Evolutionary conservation across 2,113 vertebrate species (phyloP).

Genomic region (Maccullochella peelii): DNA sequence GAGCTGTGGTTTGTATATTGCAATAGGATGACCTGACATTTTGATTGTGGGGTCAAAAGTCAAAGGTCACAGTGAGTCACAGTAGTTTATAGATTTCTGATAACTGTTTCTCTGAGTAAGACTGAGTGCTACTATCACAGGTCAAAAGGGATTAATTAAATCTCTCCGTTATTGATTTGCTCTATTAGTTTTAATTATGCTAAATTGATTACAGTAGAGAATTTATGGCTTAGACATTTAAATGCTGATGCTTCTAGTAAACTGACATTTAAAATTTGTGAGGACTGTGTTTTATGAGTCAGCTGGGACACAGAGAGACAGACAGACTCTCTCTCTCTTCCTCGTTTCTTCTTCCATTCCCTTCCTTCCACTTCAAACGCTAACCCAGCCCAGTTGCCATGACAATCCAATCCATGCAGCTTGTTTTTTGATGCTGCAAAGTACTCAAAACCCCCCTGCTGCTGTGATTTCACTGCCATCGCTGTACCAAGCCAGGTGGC

Average conservation of each 20-base stretch:
- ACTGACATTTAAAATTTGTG: constrained; percentile 41
- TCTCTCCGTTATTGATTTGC: constrained; percentile 24
- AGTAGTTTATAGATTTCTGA: neutral
- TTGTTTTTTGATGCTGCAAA: constrained; percentile 72
- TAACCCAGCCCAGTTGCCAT: constrained; percentile 78
- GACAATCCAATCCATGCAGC: constrained; percentile 73
- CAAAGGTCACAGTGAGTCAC: neutral
- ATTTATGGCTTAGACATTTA: constrained; percentile 37
- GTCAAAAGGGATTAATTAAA: constrained; percentile 19
- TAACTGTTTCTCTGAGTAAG: constrained; percentile 4
- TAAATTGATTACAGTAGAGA: constrained; percentile 16
- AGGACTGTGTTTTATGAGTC: constrained; percentile 34
- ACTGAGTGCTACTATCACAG: neutral
- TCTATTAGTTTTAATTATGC: constrained; percentile 25
- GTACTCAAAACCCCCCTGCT: constrained; percentile 58
- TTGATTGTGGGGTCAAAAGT: constrained; percentile 31
- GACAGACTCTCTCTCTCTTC: neutral
- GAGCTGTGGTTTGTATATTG: neutral
- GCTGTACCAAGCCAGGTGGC: constrained; percentile 70
- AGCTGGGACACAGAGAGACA: neutral
- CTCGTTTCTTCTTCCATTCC: constrained; percentile 16
- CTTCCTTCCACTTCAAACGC: constrained; percentile 54
- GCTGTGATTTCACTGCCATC: constrained; percentile 69
- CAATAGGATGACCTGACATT: neutral
- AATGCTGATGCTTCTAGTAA: constrained; percentile 9